Evolutionary conservation across 1,140 invertebrate genomes (phyloP), one percentile per base, ranked within the genome.

Genomic region (Drosophila aff.): DNA sequence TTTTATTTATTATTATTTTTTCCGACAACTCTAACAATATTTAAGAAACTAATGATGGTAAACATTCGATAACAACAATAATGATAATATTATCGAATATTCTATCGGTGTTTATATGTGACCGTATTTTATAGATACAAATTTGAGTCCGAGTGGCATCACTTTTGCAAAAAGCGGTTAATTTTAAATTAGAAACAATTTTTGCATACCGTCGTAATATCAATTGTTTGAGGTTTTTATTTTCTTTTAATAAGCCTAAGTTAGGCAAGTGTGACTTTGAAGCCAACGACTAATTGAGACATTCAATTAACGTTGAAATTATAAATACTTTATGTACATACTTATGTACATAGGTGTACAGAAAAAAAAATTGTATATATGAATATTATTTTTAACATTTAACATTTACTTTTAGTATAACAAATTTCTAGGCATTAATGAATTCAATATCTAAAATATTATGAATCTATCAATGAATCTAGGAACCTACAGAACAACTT

Each of bases 221-320:
- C 0, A 1, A 3, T 26, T 16, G 0, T 15, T 4, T 43, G 11
- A 31, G 16, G 5, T 38, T 16, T 15, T 15, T 57, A 15, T 26
- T 10, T 2, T 0, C 8, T 36, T 36, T 33, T 31, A 7, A 31
- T 8, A 11, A 4, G 2, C 15, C 4, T 53, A 9, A 43, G 50
- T 60, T 11, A 59, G 33, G 52, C n/a, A 59, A 73, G 52, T 50
- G 23, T 13, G 11, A 57, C 41, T 64, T 43, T 2, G 10, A 59
- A 38, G 43, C 36, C 41, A 46, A 16, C 26, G 13, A 40, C 28
- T 76, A 81, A 81, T 82, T 77, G 46, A 57, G 58, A 21, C 53
- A 71, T 44, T 79, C 33, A 71, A 61, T 79, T 82, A 75, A 58
- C 46, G 26, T 36, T 64, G 41, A 28, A 47, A 38, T 69, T 43